A percentile compares a stretch with the other conserved stretches of the same genome.
Evolutionary conservation across 2,113 vertebrate species (phyloP).

Genomic region (Penelope pileata): DNA sequence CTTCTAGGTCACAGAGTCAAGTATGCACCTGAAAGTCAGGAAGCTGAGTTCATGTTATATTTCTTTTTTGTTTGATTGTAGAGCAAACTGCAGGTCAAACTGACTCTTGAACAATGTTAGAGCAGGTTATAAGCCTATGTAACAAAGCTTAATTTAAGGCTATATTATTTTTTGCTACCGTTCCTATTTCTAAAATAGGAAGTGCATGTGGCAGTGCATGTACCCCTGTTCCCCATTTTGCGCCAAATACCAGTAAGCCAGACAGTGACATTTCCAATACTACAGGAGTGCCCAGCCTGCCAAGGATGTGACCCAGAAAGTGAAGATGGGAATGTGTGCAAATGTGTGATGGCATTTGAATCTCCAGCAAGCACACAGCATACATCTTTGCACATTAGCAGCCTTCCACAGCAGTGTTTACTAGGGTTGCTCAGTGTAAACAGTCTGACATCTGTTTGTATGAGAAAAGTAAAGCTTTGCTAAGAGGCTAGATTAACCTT

Average conservation of each 20-base stretch:
- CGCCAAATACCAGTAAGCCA: neutral
- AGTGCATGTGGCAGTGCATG: neutral
- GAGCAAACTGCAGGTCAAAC: neutral
- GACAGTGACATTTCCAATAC: rapidly evolving
- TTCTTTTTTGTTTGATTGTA: neutral
- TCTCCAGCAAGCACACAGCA: neutral
- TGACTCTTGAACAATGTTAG: neutral
- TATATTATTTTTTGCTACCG: neutral
- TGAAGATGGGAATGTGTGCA: neutral
- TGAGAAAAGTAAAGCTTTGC: slow-evolving; percentile 47
- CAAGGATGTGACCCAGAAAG: rapidly evolving
- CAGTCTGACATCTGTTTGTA: slow-evolving; percentile 56
- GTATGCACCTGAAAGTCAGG: neutral
- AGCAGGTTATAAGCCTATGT: neutral
- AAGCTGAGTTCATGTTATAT: neutral
- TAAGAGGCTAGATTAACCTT: slow-evolving; percentile 49
- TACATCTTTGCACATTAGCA: slow-evolving; percentile 20
- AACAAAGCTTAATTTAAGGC: neutral
- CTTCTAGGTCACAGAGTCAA: neutral
- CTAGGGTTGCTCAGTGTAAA: slow-evolving; percentile 6
- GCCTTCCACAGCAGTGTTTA: neutral
- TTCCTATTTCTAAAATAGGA: neutral
- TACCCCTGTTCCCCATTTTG: neutral
- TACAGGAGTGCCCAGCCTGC: neutral
- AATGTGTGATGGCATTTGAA: neutral